Evolutionary conservation across 2,113 vertebrate genomes (phyloP).

Genomic region (Channa maculata): DNA sequence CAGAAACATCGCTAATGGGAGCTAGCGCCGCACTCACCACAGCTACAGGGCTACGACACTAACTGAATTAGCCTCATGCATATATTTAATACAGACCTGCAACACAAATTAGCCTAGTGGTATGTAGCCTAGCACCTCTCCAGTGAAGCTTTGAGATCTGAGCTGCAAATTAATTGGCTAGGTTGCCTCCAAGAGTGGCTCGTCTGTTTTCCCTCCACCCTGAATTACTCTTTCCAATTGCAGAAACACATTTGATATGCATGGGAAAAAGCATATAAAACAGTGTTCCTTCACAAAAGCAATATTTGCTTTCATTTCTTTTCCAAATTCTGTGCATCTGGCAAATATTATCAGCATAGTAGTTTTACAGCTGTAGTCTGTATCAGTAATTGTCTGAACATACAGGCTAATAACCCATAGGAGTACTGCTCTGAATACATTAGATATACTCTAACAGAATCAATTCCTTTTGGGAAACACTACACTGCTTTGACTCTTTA

Average conservation of each 20-base stretch:
- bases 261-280: slow-evolving; percentile 50
- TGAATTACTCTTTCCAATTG: slow-evolving; percentile 74
- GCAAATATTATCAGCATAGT: slow-evolving; percentile 29
- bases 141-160: slow-evolving; percentile 78
- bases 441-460: not conserved
- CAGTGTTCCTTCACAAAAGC: slow-evolving; percentile 63
- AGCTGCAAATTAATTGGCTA: slow-evolving; percentile 81
- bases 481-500: slow-evolving; percentile 17
- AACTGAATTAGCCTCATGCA: slow-evolving; percentile 95
- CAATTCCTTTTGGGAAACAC: not conserved
- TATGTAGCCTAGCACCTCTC: slow-evolving; percentile 80
- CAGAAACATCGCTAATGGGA: slow-evolving; percentile 94
- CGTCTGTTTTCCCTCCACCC: slow-evolving; percentile 68
- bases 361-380: not conserved
- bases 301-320: slow-evolving; percentile 40
- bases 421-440: not conserved
- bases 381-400: slow-evolving; percentile 8
- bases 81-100: slow-evolving; percentile 96
- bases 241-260: slow-evolving; percentile 75
- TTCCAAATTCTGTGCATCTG: slow-evolving; percentile 51
- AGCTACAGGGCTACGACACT: slow-evolving; percentile 83
- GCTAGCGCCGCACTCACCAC: slow-evolving; percentile 68
- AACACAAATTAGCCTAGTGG: slow-evolving; percentile 88
- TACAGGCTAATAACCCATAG: slow-evolving; percentile 18
- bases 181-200: slow-evolving; percentile 72